Base-by-base conservation (phyloP, 2,797 vertebrate species). In the Hyperoplus immaculatus region DNA sequence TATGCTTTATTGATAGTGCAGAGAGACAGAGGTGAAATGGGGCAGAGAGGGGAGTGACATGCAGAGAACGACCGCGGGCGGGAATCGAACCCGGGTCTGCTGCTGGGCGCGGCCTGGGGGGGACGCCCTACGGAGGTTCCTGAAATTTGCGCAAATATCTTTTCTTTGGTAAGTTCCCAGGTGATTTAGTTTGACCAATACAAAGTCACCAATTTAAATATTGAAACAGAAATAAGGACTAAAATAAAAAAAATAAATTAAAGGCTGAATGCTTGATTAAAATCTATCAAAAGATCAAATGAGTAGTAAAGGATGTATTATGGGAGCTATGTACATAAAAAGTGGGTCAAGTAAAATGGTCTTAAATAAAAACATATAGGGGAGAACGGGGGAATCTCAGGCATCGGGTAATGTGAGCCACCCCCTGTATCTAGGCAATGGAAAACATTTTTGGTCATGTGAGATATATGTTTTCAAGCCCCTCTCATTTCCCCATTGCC, bases 101-200 rank as follows among this genome's bases (percentile, higher is more conserved):
- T 29, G 29, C 29, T 29, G 29, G 29, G 29, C 29, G 3, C 29
- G 29, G 29, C 29, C 29, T 2, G 29, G 29, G 29, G 29, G 29
- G 29, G 29, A 29, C 29, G 29, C 29, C 29, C 29, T 29, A 29
- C 29, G 29, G 29, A 29, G 29, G 29, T 29, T 29, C 29, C 29
- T 29, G 29, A 29, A 29, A 29, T 29, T 29, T 29, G 29, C 29
- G 29, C 29, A 29, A 29, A 29, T 29, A 29, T 69, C 1, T 53
- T 79, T 62, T 1, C 47, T 16, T 36, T 12, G 43, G 42, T 45
- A 47, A 72, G 36, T 61, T 54, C 62, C 49, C 42, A 72, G 59
- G 5, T 55, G 67, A 54, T 47, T 41, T 69, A 6, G 49, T 50
- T 14, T 39, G 29, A 58, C 5, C 39, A 70, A 16, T 64, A 41